Evolutionary conservation across 92 coral and sea anemone genomes (phyloP).

Genomic region (Phenganax stokvisi): DNA sequence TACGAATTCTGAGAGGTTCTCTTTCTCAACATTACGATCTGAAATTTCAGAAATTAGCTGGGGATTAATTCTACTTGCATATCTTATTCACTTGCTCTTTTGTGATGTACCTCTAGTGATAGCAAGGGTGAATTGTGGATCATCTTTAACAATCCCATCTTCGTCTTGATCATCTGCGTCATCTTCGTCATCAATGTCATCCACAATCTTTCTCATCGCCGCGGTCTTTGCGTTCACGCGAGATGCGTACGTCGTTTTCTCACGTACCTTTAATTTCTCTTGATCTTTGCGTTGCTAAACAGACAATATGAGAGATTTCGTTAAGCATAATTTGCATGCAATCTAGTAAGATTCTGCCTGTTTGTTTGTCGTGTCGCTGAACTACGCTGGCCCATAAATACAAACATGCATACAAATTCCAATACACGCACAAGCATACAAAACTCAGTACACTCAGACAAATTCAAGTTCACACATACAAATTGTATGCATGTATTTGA

Average conservation of each 20-base stretch:
- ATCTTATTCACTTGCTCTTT: too few species aligned
- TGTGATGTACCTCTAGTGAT: conserved; percentile 77
- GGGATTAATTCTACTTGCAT: background rate
- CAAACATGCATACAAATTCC: too few species aligned
- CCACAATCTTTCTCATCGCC: conserved; percentile 91
- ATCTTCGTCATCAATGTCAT: conserved; percentile 71
- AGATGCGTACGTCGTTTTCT: conserved; percentile 90
- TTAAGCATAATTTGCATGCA: too few species aligned
- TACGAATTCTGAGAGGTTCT: conserved; percentile 90
- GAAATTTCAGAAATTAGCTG: background rate
- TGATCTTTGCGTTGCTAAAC: conserved; percentile 74
- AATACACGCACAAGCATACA: too few species aligned
- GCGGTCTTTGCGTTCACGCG: conserved; percentile 98
- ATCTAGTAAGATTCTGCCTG: too few species aligned
- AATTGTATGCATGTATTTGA: too few species aligned
- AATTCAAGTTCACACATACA: too few species aligned
- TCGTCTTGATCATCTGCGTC: conserved; percentile 84
- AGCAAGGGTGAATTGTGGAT: conserved; percentile 94
- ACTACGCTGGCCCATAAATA: too few species aligned
- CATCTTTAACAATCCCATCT: conserved; percentile 90
- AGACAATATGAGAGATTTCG: too few species aligned
- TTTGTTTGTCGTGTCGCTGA: too few species aligned
- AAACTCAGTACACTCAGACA: too few species aligned
- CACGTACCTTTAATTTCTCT: conserved; percentile 80
- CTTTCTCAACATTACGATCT: conserved; percentile 98